phyloP scores from a whole-genome alignment of 2,113 vertebrate species.

The Planiliza haematocheilus region DNA sequence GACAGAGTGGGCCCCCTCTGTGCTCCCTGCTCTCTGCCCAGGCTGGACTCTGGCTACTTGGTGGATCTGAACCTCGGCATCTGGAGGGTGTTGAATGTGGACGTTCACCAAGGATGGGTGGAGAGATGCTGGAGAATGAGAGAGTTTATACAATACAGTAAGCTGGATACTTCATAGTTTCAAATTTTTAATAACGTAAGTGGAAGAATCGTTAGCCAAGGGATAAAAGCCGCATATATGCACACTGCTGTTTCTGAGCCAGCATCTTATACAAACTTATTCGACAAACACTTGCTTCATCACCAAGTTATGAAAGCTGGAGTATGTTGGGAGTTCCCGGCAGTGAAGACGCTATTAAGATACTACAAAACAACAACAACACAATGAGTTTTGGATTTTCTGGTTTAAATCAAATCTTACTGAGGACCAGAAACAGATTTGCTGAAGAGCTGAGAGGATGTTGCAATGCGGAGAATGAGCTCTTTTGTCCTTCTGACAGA shows the following conservation, averaged over 20 bases:
- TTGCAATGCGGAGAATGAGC: slow-evolving; percentile 63
- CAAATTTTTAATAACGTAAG: slow-evolving; percentile 17
- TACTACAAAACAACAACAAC: slow-evolving; percentile 54
- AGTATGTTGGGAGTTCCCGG: slow-evolving; percentile 40
- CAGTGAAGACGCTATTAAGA: slow-evolving; percentile 41
- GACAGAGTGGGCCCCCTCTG: slow-evolving; percentile 84
- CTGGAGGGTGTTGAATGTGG: slow-evolving; percentile 85
- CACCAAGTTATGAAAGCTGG: slow-evolving; percentile 35
- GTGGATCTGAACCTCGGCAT: slow-evolving; percentile 83
- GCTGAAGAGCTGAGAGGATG: slow-evolving; percentile 46
- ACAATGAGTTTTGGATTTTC: slow-evolving; percentile 34
- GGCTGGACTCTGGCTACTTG: slow-evolving; percentile 84
- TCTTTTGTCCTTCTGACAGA: slow-evolving; percentile 65
- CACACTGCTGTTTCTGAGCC: slow-evolving; percentile 31
- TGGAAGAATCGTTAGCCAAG: slow-evolving; percentile 33
- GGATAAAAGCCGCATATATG: slow-evolving; percentile 57
- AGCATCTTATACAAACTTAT: slow-evolving; percentile 43
- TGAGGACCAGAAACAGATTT: slow-evolving; percentile 65
- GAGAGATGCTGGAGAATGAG: slow-evolving; percentile 73
- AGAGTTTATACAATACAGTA: slow-evolving; percentile 44
- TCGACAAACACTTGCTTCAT: slow-evolving; percentile 44
- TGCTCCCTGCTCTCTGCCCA: slow-evolving; percentile 67
- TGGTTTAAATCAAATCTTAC: slow-evolving; percentile 68
- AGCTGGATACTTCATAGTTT: slow-evolving; percentile 42
- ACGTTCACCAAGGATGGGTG: slow-evolving; percentile 86